Conservation (phyloP, 2,113 vertebrate species). For the Haemorhous mexicanus region DNA sequence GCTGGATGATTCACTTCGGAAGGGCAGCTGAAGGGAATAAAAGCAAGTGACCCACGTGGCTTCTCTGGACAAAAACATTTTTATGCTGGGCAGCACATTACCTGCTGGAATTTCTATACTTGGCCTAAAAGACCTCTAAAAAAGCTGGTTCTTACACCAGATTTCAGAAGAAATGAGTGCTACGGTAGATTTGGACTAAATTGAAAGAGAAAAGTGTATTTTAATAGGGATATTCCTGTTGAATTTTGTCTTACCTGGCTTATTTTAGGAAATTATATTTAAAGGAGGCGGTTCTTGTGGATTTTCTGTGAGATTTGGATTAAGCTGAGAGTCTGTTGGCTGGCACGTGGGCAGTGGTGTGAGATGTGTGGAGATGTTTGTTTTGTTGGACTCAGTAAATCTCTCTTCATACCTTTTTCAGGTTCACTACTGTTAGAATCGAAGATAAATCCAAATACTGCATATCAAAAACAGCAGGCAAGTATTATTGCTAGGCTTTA, state of each 20-base stretch:
- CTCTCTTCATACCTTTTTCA: constrained; percentile 69
- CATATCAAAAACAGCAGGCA: constrained; percentile 99
- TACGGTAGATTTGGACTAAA: not conserved
- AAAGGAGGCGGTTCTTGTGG: not conserved
- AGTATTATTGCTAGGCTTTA: constrained; percentile 60
- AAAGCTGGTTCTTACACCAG: not conserved
- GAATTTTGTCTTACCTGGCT: not conserved
- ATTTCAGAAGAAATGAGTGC: not conserved
- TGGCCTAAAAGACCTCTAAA: not conserved
- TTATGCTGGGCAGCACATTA: not conserved
- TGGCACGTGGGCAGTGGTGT: not conserved
- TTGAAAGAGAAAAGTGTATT: not conserved
- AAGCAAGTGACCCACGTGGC: not conserved
- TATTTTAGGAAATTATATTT: not conserved
- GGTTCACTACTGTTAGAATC: constrained; percentile 96
- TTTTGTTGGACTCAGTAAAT: constrained; percentile 16
- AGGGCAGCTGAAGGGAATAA: constrained; percentile 37
- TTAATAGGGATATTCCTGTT: not conserved
- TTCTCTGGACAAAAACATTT: not conserved
- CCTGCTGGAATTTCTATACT: not conserved
- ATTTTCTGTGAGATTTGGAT: not conserved
- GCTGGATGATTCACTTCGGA: constrained; percentile 6
- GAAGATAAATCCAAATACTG: constrained; percentile 97
- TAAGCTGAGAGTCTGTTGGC: not conserved
- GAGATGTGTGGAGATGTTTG: not conserved